Conservation (phyloP, 2,888 invertebrate genomes). For the Colostygia pectinataria region DNA sequence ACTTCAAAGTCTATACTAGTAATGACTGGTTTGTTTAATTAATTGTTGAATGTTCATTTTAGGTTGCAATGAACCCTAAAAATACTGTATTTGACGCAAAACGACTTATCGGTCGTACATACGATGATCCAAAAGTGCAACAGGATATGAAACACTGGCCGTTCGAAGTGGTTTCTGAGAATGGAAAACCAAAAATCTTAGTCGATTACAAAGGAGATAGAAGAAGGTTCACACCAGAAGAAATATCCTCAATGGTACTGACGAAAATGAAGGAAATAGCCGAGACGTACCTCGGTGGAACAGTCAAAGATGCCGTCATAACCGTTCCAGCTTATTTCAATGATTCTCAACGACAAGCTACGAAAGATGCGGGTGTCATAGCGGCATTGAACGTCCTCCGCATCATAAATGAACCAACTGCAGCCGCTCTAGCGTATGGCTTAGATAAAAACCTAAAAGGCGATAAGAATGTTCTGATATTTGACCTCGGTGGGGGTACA, state of each 20-base stretch:
- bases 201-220: conserved; percentile 88
- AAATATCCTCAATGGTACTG: conserved; percentile 93
- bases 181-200: conserved; percentile 88
- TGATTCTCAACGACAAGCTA: conserved; percentile 91
- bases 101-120: conserved; percentile 91
- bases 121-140: conserved; percentile 89
- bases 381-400: conserved; percentile 94
- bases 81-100: conserved; percentile 93
- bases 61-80: conserved; percentile 91
- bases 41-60: too few relatives aligned
- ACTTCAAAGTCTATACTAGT: too few relatives aligned
- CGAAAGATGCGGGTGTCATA: conserved; percentile 94
- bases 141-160: conserved; percentile 94
- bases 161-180: conserved; percentile 87
- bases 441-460: conserved; percentile 89
- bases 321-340: conserved; percentile 94
- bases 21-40: too few relatives aligned
- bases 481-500: conserved; percentile 93
- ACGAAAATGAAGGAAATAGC: conserved; percentile 93
- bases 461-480: conserved; percentile 89
- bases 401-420: conserved; percentile 96
- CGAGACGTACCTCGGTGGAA: conserved; percentile 88
- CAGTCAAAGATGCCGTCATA: conserved; percentile 89
- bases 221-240: conserved; percentile 91
- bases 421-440: conserved; percentile 94